Base-by-base conservation (phyloP, 2,797 vertebrate genomes). In the Eleutherodactylus coqui region DNA sequence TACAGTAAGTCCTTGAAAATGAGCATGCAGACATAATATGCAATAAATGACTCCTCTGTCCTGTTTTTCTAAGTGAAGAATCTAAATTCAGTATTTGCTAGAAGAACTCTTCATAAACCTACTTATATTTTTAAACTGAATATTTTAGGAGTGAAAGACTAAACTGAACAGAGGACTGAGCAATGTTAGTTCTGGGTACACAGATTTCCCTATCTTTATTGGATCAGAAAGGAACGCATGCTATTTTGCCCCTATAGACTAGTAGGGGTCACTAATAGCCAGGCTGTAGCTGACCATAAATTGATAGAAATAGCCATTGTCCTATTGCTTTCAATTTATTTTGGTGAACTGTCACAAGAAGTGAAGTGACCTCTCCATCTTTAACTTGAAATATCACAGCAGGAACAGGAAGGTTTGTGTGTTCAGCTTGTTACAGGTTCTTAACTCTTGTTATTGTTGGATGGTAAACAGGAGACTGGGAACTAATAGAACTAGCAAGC, bases 1-100 rank as follows among this genome's bases (percentile, higher is more conserved):
- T 62, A 64, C n/a, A 64, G 10, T 41, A 62, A 79, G 49, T 80
- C 4, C 47, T 45, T 45, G n/a, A 60, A 64, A 62, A 55, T 13
- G 38, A 14, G 32, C 49, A 16, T 58, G 38, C 69, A 67, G 62
- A 64, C 13, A 41, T 1, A 3, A 43, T 41, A 70, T 43, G 9
- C 4, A 21, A 69, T 38, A 38, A 38, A 38, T 21, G 64, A 16
- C 29, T 34, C 16, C n/a, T 64, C 16, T 2, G 62, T 6, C 38
- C 10, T 21, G n/a, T 29, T 36, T 14, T n/a, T 27, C 9, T 1
- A 62, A 62, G 8, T 67, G 14, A 67, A 36, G 16, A 34, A 17
- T 34, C 16, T 34, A 34, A 19, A 17, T 17, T 1, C 0, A 62
- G 8, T 62, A 62, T 62, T 14, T 11, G 8, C 16, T 69, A 38